Evolutionary conservation across 1,140 invertebrate genomes (phyloP).

Genomic region (Protaetia brevitarsis): DNA sequence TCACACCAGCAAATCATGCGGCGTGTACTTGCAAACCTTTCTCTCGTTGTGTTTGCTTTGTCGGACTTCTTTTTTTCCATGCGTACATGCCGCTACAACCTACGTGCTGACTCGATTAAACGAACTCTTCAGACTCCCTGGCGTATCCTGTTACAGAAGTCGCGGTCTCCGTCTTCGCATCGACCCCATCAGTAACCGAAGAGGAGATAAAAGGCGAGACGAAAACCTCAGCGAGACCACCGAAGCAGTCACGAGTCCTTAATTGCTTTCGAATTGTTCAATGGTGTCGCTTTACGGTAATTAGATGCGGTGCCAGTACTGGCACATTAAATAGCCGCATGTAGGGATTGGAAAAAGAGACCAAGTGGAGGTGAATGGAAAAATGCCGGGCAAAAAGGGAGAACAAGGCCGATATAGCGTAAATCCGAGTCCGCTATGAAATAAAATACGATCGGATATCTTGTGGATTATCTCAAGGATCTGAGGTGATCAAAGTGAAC

Average conservation of each 20-base stretch:
- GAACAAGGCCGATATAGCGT: not conserved
- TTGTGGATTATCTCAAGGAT: too few relatives aligned
- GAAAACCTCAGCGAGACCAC: conserved; percentile 7
- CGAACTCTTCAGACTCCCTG: not conserved
- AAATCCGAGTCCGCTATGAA: not conserved
- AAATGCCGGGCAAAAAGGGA: not conserved
- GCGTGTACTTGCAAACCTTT: too few relatives aligned
- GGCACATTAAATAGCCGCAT: not conserved
- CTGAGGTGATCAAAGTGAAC: too few relatives aligned
- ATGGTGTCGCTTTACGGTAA: conserved; percentile 8
- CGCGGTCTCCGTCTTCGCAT: not conserved
- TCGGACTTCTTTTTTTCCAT: too few relatives aligned
- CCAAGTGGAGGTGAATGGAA: not conserved
- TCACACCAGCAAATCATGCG: too few relatives aligned
- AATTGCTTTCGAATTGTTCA: conserved; percentile 8
- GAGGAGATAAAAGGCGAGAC: not conserved
- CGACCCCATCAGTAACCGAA: not conserved
- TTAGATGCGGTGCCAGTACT: not conserved
- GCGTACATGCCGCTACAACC: too few relatives aligned
- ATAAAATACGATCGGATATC: too few relatives aligned
- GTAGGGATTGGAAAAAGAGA: not conserved
- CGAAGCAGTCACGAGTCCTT: conserved; percentile 16
- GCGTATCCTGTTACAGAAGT: not conserved
- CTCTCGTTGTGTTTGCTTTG: too few relatives aligned
- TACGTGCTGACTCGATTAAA: too few relatives aligned